Evolutionary conservation across 1,140 invertebrate genomes (phyloP).

Genomic region (Cryptotermes secundus): DNA sequence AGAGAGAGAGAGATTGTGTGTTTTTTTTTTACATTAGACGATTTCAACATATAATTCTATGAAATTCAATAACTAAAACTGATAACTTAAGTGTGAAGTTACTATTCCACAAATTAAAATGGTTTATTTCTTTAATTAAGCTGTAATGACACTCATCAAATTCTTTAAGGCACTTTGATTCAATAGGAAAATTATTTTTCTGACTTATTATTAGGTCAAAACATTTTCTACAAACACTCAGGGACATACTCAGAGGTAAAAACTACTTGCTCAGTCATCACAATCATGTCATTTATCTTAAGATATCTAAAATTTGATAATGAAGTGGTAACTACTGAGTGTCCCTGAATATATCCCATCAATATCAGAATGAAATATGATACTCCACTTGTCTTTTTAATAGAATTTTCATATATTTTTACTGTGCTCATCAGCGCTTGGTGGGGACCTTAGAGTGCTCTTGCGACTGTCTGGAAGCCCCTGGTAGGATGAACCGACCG

Average conservation of each 20-base stretch:
- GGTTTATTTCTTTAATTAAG: neutral
- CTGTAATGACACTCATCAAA: neutral
- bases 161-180: neutral
- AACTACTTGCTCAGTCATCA: neutral
- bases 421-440: slow-evolving; percentile 25
- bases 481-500: slow-evolving; percentile 19
- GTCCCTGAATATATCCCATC: slow-evolving; percentile 17
- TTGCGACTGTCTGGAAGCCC: slow-evolving; percentile 9
- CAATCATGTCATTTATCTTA: neutral
- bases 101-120: neutral
- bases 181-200: neutral
- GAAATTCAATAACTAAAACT: neutral
- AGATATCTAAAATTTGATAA: neutral
- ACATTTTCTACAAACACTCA: neutral
- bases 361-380: slow-evolving; percentile 16
- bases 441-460: slow-evolving; percentile 6
- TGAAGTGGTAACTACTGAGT: neutral
- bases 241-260: slow-evolving; percentile 14
- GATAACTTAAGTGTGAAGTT: no score
- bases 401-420: slow-evolving; percentile 29
- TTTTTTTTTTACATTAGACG: no score
- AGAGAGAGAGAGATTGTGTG: no score
- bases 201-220: no score
- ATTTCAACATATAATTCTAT: neutral
- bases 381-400: slow-evolving; percentile 25